Percentiles rank a stretch among this genome's conserved stretches.
Evolutionary conservation across 2,113 vertebrate genomes (phyloP).

Genomic region (Spea multiplicata): DNA sequence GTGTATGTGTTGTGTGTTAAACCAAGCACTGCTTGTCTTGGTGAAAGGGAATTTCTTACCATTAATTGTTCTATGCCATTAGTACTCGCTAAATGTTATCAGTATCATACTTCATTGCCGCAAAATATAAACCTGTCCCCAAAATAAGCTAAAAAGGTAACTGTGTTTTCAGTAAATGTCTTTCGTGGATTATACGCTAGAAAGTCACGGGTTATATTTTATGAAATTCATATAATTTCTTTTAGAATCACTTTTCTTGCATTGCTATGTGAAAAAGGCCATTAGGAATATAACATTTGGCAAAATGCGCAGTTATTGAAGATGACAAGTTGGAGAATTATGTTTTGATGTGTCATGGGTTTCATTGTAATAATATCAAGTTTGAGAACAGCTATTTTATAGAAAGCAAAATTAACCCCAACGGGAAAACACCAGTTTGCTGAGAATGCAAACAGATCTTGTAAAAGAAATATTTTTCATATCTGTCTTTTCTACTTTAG

Average conservation of each 20-base stretch:
- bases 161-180: not conserved
- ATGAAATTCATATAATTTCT: slow-evolving; percentile 19
- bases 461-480: slow-evolving; percentile 9
- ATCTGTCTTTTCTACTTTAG: slow-evolving; percentile 13
- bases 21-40: too few species aligned
- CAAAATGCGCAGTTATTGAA: slow-evolving; percentile 26
- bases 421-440: slow-evolving; percentile 13
- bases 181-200: not conserved
- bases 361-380: slow-evolving; percentile 28
- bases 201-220: not conserved
- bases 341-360: slow-evolving; percentile 22
- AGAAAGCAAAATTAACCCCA: slow-evolving; percentile 31
- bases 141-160: too few species aligned
- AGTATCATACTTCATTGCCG: too few species aligned
- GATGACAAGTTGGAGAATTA: slow-evolving; percentile 32
- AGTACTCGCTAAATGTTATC: too few species aligned
- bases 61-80: too few species aligned
- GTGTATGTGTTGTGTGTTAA: too few species aligned
- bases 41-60: too few species aligned
- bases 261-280: not conserved
- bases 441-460: slow-evolving; percentile 17
- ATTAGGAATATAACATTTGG: slow-evolving; percentile 29
- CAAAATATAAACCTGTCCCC: too few species aligned
- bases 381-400: slow-evolving; percentile 27
- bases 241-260: not conserved